Base-by-base conservation (phyloP, 2,113 vertebrate genomes). In the Caranx ignobilis region DNA sequence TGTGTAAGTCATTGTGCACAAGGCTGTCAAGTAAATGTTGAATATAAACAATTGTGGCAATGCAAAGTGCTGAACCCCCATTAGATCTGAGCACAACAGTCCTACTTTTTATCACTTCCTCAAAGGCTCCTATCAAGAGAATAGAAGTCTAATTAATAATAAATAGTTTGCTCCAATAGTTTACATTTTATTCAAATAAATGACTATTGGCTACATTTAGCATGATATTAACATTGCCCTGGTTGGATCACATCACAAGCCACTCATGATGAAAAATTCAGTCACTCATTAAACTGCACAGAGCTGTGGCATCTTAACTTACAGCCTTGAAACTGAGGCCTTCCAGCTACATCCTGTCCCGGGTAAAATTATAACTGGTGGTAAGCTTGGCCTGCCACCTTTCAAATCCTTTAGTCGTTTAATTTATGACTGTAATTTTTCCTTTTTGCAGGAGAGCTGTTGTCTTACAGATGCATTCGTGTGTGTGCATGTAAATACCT, bases 401-500 rank as follows among this genome's bases (percentile, higher is more conserved):
- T 68, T 62, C 5, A 35, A 52, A 56, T 54, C 18, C 8, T 52
- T 21, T 37, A 6, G 6, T 34, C 4, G 1, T 6, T 19, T 76
- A 39, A 83, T 66, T 71, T 62, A 45, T 65, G 19, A 68, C 52
- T 12, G 10, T 45, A 6, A 37, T 62, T 37, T 73, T 37, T 7
- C 34, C 11, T 78, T 34, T 47, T 21, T 41, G 37, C 10, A 21
- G 32, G 21, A 39, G 26, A 66, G 60, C 47, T 52, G 32, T 21
- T 75, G 19, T 61, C 18, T 43, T 52, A 11, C 56, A 18, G 57
- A 3, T 81, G 50, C 11, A 7, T 79, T 39, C 60, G 48, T 62
- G 71, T 72, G 26, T 71, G 43, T 37, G 71, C 54, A 71, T 75
- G 60, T 87, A 52, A 85, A 86, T 66, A 71, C 26, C 64, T 54